Evolutionary conservation across 2,113 vertebrate genomes (phyloP), one percentile per base, ranked within the genome.

Genomic region (Coracopsis vasa): DNA sequence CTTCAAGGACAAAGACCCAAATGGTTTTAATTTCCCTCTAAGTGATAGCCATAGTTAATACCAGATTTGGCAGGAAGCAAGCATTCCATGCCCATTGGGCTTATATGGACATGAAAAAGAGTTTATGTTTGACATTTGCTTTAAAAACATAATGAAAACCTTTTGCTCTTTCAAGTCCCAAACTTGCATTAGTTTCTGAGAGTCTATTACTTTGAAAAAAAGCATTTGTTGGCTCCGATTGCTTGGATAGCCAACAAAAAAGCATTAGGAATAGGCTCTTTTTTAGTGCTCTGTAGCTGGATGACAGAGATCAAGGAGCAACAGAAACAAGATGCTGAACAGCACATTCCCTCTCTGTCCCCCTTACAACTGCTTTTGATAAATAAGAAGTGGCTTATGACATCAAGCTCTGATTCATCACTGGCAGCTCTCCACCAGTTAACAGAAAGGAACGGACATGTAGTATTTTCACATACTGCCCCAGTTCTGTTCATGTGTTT

Each of bases 81-180:
- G 16, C 47, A 62, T 92, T 91, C 83, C 80, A 71, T 86, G 83
- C 61, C 95, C 3, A 0, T 86, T 42, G 56, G 82, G 86, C 88
- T 92, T 90, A 80, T 29, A 70, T 2, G 6, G 80, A 94, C 94
- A 77, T 83, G 79, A 96, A 95, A 93, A 96, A 94, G 71, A 54
- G 31, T 95, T 96, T 91, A 88, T 81, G 69, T 73, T 92, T 88
- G 74, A 94, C 86, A 77, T 83, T 62, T 66, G 66, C 56, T 65
- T 92, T 92, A 88, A 94, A 95, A 94, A 84, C 50, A 41, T 92
- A 94, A 94, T 72, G 42, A 88, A 91, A 95, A 88, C 14, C 35
- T 88, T 94, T 94, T 90, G 61, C 64, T 92, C 69, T 66, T 80
- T 88, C 51, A 66, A 89, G 80, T 64, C 54, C 15, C 25, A 28